Evolutionary conservation across 2,113 vertebrate species (phyloP).

Genomic region (Phalacrocorax brasilianus): DNA sequence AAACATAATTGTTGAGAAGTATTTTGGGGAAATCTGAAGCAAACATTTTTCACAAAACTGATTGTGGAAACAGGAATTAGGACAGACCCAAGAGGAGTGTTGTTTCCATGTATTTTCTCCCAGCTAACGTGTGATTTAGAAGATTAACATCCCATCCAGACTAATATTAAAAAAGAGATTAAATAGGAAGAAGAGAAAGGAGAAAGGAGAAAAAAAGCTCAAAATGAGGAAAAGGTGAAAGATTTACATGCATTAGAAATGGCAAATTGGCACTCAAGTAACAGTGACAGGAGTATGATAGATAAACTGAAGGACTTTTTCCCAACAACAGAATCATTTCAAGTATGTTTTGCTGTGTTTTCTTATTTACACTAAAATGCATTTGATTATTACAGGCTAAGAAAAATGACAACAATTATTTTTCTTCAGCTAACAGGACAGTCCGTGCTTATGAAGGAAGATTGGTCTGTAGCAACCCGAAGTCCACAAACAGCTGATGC

Average conservation of each 20-base stretch:
- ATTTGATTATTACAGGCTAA: not conserved
- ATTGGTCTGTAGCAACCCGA: not conserved
- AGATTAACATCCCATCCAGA: not conserved
- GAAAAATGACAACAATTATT: not conserved
- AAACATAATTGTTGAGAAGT: not conserved
- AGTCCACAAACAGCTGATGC: not conserved
- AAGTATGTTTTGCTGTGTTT: not conserved
- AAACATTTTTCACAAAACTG: not conserved
- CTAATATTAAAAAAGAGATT: not conserved
- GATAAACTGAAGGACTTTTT: not conserved
- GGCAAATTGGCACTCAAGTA: not conserved
- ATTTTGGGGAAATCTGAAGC: not conserved
- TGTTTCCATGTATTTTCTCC: not conserved
- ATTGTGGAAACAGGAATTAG: not conserved
- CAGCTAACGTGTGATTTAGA: not conserved
- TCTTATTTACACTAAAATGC: not conserved
- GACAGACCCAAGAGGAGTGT: not conserved
- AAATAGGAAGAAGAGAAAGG: not conserved
- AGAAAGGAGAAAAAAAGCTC: not conserved
- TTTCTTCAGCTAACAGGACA: not conserved
- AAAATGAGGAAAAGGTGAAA: not conserved
- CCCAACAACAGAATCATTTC: not conserved
- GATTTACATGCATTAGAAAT: not conserved
- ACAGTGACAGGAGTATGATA: not conserved
- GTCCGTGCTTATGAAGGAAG: not conserved